These are phyloP conservation scores for Platichthys stellatus DNA, from an alignment of 2,113 vertebrate species.

Conservation along the genomic window DNA sequence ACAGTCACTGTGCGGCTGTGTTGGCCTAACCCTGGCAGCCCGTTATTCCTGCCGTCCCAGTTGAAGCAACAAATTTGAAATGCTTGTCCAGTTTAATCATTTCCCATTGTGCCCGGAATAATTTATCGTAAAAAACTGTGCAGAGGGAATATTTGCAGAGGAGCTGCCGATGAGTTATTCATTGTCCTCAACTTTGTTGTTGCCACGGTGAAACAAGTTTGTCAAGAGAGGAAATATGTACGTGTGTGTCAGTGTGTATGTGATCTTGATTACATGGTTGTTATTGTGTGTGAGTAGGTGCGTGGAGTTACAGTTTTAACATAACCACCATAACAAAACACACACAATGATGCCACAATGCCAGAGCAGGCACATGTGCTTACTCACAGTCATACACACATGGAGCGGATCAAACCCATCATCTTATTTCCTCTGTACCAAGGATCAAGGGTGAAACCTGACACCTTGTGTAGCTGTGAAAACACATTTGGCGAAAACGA, in stretches of 20 bases:
- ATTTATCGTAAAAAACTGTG: slow-evolving; percentile 15
- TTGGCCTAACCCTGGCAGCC: slow-evolving; percentile 46
- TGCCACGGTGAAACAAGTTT: slow-evolving; percentile 15
- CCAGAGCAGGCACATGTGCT: slow-evolving; percentile 4
- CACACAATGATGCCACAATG: slow-evolving; percentile 19
- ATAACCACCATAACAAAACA: slow-evolving; percentile 26
- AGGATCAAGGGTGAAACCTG: slow-evolving; percentile 42
- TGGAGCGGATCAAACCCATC: slow-evolving; percentile 21
- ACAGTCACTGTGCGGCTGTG: slow-evolving; percentile 60
- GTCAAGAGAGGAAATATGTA: slow-evolving; percentile 7
- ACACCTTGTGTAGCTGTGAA: slow-evolving; percentile 60
- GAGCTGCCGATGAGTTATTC: slow-evolving; percentile 39
- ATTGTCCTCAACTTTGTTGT: slow-evolving; percentile 36
- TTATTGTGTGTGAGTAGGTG: slow-evolving; percentile 10
- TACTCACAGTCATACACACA: slow-evolving; percentile 17
- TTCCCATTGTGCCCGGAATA: slow-evolving; percentile 34
- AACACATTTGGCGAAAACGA: slow-evolving; percentile 58
- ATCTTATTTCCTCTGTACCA: slow-evolving; percentile 33
- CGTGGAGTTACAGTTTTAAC: slow-evolving; percentile 32
- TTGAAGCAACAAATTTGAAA: slow-evolving; percentile 56
- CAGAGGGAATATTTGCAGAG: slow-evolving; percentile 13
- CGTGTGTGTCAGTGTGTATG: background rate
- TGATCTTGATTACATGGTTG: background rate
- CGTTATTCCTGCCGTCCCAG: slow-evolving; percentile 54
- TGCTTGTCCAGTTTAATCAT: slow-evolving; percentile 62